These are phyloP conservation scores for Tenthredo notha DNA, from an alignment of 2,888 invertebrate genomes.

Conservation along the genomic window DNA sequence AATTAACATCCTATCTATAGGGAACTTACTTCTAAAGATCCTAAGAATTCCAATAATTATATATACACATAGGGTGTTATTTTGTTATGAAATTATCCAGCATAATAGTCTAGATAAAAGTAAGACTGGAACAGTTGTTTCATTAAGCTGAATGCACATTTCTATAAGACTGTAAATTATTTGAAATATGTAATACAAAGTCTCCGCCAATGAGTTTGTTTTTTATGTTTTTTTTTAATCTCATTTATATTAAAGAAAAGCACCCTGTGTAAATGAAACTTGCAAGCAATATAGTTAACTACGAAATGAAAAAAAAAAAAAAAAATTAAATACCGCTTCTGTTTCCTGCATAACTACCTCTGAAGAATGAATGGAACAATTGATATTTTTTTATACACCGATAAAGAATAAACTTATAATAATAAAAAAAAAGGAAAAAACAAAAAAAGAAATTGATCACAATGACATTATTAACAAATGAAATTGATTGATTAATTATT, in stretches of 20 bases:
- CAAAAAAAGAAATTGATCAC: background rate
- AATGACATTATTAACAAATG: slow-evolving; percentile 31
- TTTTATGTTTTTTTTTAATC: background rate
- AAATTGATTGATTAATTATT: slow-evolving; percentile 37
- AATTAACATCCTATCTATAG: background rate
- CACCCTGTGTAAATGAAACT: background rate
- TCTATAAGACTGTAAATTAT: background rate
- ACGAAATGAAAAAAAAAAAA: slow-evolving; percentile 54
- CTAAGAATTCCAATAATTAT: background rate
- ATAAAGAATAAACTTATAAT: slow-evolving; percentile 40
- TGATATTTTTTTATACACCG: slow-evolving; percentile 73
- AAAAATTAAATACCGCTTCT: slow-evolving; percentile 67
- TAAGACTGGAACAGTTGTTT: background rate
- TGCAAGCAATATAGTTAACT: slow-evolving; percentile 53
- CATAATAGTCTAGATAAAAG: background rate
- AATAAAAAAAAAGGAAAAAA: background rate
- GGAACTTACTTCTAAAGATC: background rate
- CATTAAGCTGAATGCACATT: background rate
- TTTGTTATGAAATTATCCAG: background rate
- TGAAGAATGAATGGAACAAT: slow-evolving; percentile 70
- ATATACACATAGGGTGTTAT: background rate
- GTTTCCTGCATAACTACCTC: slow-evolving; percentile 75
- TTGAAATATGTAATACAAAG: background rate
- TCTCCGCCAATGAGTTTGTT: background rate
- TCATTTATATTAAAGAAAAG: slow-evolving; percentile 8